These are phyloP conservation scores for Protobothrops mucrosquamatus DNA, from an alignment of 2,113 vertebrate genomes.

Conservation along the genomic window DNA sequence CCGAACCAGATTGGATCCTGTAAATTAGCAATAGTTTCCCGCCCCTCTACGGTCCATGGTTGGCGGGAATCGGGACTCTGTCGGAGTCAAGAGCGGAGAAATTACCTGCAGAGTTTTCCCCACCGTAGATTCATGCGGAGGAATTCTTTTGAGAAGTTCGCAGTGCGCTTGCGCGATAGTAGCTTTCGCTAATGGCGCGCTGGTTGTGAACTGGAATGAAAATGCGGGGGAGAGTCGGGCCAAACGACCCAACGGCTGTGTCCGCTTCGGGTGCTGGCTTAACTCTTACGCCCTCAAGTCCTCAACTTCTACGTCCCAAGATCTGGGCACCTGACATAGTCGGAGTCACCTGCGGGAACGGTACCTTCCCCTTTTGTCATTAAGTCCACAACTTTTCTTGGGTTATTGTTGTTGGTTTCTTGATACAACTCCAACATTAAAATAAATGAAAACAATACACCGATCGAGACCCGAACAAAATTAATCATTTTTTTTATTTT, in stretches of 20 bases:
- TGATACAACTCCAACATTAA: background rate
- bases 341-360: background rate
- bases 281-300: background rate
- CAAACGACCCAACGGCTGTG: background rate
- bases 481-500: background rate
- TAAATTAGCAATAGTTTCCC: background rate
- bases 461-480: background rate
- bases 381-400: background rate
- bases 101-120: background rate
- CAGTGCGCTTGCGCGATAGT: background rate
- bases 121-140: background rate
- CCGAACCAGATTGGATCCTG: background rate
- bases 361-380: background rate
- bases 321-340: no score
- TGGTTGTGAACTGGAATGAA: background rate
- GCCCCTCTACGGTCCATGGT: background rate
- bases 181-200: background rate
- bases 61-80: background rate
- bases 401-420: background rate
- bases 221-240: background rate
- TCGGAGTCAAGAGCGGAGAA: background rate
- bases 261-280: background rate
- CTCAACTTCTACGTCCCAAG: background rate
- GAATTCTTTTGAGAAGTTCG: background rate
- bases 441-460: background rate